Evolutionary conservation across 2,888 invertebrate genomes (phyloP), one percentile per base, ranked within the genome.

Genomic region (Gari tellinella): DNA sequence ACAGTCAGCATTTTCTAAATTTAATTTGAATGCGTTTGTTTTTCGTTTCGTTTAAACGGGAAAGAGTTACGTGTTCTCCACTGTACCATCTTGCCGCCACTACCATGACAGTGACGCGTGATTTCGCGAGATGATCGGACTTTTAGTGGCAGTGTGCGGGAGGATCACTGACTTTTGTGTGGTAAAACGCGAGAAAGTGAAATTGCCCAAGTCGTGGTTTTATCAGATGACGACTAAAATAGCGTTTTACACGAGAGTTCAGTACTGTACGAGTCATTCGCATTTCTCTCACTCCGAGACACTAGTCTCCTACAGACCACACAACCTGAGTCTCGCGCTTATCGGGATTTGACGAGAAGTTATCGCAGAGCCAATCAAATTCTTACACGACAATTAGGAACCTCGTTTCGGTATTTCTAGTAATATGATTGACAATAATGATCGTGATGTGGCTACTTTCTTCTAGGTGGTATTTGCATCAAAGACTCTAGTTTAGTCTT

Each of bases 101-200:
- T 23, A 53, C 53, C 25, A 40, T 69, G 68, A 65, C 68, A 56
- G 53, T 51, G 61, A 62, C 51, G 52, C 38, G 60, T 40, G 43
- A 58, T 45, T 45, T 52, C 56, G 68, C 61, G 55, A 68, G 64
- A 64, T 65, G 61, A 48, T 49, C 41, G 17, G 74, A 69, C 74
- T 63, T 63, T 69, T 60, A 69, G 40, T 46, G 67, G 67, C 52
- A 46, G 19, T 26, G 38, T 49, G 67, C 48, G 40, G 63, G 53
- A 72, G 53, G 37, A 26, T 40, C 40, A 4, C 25, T 63, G 73
- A 73, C 73, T 46, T 63, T 62, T 53, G 73, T 73, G 58, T 51
- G 52, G 52, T 26, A 31, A 58, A 57, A 63, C 49, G 73, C 73
- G 73, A 67, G 73, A 73, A 67, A 62, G 37, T 45, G 53, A 67